phyloP scores from a whole-genome alignment of 2,888 invertebrate genomes.

The Eucera pruinosa region DNA sequence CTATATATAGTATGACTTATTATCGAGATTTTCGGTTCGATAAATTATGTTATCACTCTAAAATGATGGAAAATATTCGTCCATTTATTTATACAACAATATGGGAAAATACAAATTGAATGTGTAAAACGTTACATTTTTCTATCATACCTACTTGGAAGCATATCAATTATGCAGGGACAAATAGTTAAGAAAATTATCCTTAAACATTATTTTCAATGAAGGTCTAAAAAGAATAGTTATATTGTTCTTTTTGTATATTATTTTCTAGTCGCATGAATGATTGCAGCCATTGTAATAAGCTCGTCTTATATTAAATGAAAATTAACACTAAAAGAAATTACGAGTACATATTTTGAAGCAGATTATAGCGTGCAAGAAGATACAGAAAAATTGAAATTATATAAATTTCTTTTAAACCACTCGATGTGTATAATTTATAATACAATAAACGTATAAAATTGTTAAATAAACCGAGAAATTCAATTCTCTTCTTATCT shows the following conservation, averaged over 20 bases:
- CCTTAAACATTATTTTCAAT: not conserved
- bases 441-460: not conserved
- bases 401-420: not conserved
- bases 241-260: not conserved
- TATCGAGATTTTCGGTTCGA: not conserved
- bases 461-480: constrained; percentile 5
- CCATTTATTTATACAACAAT: constrained; percentile 24
- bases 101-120: not conserved
- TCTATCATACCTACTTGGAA: not conserved
- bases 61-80: constrained; percentile 16
- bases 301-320: constrained; percentile 18
- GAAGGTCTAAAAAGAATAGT: constrained; percentile 4
- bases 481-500: not conserved
- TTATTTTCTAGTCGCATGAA: not conserved
- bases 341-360: not conserved
- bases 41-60: not conserved
- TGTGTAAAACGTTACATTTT: not conserved
- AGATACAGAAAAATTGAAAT: not conserved
- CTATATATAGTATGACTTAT: too few species aligned
- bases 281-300: not conserved
- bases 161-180: constrained; percentile 7
- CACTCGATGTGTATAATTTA: not conserved
- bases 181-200: not conserved
- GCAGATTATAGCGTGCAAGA: not conserved
- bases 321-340: not conserved